Percentiles rank a stretch among this genome's conserved stretches.
These are phyloP conservation scores for Trisateles emortualis DNA, from an alignment of 2,888 invertebrate species.

Conservation along the genomic window DNA sequence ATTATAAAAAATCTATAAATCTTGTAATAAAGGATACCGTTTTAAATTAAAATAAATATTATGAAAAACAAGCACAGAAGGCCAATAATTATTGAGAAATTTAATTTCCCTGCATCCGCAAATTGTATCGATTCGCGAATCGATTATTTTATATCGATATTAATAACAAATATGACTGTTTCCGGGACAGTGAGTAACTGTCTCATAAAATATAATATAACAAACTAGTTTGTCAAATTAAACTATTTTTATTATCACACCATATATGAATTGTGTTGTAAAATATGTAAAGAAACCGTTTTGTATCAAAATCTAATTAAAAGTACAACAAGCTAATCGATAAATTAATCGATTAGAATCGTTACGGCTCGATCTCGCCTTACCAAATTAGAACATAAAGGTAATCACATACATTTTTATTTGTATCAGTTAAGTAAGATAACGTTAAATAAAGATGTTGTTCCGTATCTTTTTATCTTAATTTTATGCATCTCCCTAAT, in stretches of 20 bases:
- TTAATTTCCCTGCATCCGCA: constrained; percentile 33
- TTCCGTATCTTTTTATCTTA: constrained; percentile 41
- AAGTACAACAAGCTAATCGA: constrained; percentile 65
- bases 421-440: constrained; percentile 34
- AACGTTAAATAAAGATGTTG: constrained; percentile 14
- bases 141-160: constrained; percentile 23
- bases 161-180: constrained; percentile 28
- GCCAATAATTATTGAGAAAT: constrained; percentile 17
- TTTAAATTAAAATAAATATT: constrained; percentile 22
- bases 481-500: too few species aligned
- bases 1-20: constrained; percentile 23
- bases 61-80: constrained; percentile 11
- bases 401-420: constrained; percentile 54
- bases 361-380: constrained; percentile 48
- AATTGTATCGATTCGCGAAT: constrained; percentile 22
- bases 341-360: constrained; percentile 67
- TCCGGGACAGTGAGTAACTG: constrained; percentile 24
- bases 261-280: constrained; percentile 46
- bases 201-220: constrained; percentile 28
- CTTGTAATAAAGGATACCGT: constrained; percentile 37
- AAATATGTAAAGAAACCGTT: constrained; percentile 54
- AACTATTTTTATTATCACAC: constrained; percentile 34
- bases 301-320: constrained; percentile 63
- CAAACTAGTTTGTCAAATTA: constrained; percentile 44
- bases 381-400: constrained; percentile 68